A percentile compares a stretch with the other conserved stretches of the same genome.
These are phyloP conservation scores for Lepus timidus DNA, from an alignment of 2,113 vertebrate species.

Conservation along the genomic window DNA sequence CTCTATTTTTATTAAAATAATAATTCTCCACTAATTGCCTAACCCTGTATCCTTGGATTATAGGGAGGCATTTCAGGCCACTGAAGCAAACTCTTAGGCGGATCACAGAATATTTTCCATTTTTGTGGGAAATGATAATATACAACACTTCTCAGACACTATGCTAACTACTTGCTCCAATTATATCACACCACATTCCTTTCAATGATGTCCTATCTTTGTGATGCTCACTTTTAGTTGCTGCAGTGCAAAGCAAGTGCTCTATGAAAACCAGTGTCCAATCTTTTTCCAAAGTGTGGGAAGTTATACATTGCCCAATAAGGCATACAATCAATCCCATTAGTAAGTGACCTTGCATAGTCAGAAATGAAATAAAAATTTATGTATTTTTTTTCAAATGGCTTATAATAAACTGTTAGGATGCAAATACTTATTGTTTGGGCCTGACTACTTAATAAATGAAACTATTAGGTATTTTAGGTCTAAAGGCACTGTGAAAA, in stretches of 20 bases:
- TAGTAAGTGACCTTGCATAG: not conserved
- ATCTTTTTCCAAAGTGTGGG: not conserved
- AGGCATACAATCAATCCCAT: not conserved
- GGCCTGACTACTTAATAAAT: constrained; percentile 3
- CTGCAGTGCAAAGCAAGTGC: not conserved
- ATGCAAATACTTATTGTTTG: not conserved
- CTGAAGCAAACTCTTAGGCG: no score
- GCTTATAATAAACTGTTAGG: not conserved
- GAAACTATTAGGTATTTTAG: constrained; percentile 12
- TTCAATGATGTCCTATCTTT: not conserved
- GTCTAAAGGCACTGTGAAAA: not conserved
- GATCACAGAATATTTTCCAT: no score
- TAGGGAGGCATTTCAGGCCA: no score
- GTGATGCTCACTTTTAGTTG: not conserved
- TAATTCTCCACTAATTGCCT: no score
- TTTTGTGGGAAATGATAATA: constrained; percentile 17
- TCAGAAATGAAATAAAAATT: constrained; percentile 9
- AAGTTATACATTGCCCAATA: not conserved
- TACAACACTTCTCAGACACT: not conserved
- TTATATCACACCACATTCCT: not conserved
- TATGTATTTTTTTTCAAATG: constrained; percentile 11
- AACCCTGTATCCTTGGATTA: no score
- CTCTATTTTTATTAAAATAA: no score
- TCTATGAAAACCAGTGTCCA: not conserved
- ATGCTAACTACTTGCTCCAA: not conserved